A percentile compares a stretch with the other conserved stretches of the same genome.
Conservation (phyloP, 1,140 invertebrate genomes). For the Nixonia krombeini region DNA sequence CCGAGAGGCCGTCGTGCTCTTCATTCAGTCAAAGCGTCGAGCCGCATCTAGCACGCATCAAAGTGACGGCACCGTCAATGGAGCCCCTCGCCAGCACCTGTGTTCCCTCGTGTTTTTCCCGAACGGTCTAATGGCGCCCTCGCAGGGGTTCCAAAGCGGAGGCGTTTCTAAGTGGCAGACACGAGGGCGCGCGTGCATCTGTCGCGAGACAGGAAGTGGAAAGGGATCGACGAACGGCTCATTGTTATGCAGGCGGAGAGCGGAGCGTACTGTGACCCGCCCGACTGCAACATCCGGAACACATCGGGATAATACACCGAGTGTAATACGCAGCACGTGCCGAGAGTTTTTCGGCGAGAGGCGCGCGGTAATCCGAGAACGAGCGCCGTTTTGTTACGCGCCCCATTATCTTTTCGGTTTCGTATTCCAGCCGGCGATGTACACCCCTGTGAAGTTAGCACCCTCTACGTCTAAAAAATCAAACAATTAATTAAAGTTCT, state of each 20-base stretch:
- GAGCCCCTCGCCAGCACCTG: not conserved
- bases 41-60: conserved; percentile 56
- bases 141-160: conserved; percentile 22
- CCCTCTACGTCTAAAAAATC: too few species aligned
- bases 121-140: conserved; percentile 22
- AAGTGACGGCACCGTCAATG: conserved; percentile 38
- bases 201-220: conserved; percentile 30
- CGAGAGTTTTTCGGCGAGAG: conserved; percentile 27
- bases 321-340: conserved; percentile 27
- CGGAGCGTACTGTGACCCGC: conserved; percentile 9
- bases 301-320: conserved; percentile 5
- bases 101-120: conserved; percentile 7
- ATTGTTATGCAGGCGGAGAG: too few species aligned
- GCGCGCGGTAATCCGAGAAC: too few species aligned
- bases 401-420: too few species aligned
- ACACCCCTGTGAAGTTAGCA: too few species aligned
- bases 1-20: conserved; percentile 39
- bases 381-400: too few species aligned
- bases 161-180: too few species aligned
- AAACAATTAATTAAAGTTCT: too few species aligned
- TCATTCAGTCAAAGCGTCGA: conserved; percentile 46
- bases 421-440: too few species aligned
- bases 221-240: too few species aligned
- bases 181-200: conserved; percentile 41
- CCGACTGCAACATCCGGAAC: conserved; percentile 11